phyloP scores from a whole-genome alignment of 2,888 invertebrate genomes.

The Apodemia mormo region DNA sequence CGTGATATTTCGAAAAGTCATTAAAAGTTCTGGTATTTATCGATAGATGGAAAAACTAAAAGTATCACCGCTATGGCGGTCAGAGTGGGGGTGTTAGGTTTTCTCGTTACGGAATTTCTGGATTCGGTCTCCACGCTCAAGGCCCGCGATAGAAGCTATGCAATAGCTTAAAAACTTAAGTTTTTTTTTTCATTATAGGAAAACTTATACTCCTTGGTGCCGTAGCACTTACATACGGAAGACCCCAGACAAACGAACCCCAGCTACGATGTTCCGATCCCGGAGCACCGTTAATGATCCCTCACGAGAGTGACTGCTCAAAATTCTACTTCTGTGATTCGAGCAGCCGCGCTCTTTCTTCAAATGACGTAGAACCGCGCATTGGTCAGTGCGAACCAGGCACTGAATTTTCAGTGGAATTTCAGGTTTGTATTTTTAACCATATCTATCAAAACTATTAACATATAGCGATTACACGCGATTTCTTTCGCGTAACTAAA shows the following conservation, averaged over 20 bases:
- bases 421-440: slow-evolving; percentile 13
- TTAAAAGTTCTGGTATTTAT: too few species aligned
- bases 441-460: too few species aligned
- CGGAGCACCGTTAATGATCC: slow-evolving; percentile 38
- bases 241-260: slow-evolving; percentile 12
- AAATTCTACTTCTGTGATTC: slow-evolving; percentile 47
- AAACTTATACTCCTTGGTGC: slow-evolving; percentile 22
- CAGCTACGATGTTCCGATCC: neutral
- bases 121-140: too few species aligned
- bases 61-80: too few species aligned
- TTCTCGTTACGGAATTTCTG: too few species aligned
- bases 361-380: neutral
- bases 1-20: too few species aligned
- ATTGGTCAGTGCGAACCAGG: slow-evolving; percentile 8
- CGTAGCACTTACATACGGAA: slow-evolving; percentile 12
- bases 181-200: slow-evolving; percentile 7
- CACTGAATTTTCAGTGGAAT: slow-evolving; percentile 21
- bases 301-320: slow-evolving; percentile 45
- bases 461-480: too few species aligned
- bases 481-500: too few species aligned
- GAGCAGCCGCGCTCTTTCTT: neutral
- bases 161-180: too few species aligned
- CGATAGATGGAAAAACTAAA: too few species aligned
- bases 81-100: too few species aligned
- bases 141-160: too few species aligned